Percentiles rank a stretch among this genome's conserved stretches.
These are phyloP conservation scores for Thalpophila matura DNA, from an alignment of 2,888 invertebrate genomes.

Conservation along the genomic window DNA sequence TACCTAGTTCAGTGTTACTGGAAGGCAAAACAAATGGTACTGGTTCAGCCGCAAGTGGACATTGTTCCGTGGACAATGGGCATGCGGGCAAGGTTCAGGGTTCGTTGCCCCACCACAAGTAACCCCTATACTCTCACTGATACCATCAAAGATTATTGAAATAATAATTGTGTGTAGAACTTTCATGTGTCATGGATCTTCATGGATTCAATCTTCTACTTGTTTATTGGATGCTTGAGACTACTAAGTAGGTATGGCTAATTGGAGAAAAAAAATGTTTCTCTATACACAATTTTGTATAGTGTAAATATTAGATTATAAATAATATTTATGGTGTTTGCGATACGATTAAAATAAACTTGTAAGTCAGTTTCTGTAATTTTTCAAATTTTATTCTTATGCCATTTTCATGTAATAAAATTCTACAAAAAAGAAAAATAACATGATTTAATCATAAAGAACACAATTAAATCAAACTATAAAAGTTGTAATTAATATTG, in stretches of 20 bases:
- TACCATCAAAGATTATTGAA: constrained; percentile 80
- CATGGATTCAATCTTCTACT: constrained; percentile 36
- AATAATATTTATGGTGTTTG: too few species aligned
- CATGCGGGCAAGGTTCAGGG: constrained; percentile 82
- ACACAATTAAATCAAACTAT: background rate
- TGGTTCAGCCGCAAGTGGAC: constrained; percentile 72
- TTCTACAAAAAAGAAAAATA: too few species aligned
- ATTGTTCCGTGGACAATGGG: constrained; percentile 82
- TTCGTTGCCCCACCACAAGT: constrained; percentile 82
- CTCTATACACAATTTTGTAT: too few species aligned
- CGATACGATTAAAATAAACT: too few species aligned
- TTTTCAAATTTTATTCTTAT: too few species aligned
- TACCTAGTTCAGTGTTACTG: constrained; percentile 53
- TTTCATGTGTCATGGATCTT: constrained; percentile 41
- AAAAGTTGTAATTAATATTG: background rate
- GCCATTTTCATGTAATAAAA: too few species aligned
- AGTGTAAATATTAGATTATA: too few species aligned
- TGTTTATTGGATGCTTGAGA: constrained; percentile 34
- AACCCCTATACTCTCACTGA: constrained; percentile 81
- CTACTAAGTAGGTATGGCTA: constrained; percentile 9
- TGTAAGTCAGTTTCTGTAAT: too few species aligned
- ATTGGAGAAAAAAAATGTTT: constrained; percentile 7
- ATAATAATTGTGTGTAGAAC: constrained; percentile 75
- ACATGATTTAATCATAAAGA: too few species aligned
- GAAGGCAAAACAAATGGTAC: constrained; percentile 63